phyloP scores from a whole-genome alignment of 1,140 invertebrate genomes.

The Asobara japonica region DNA sequence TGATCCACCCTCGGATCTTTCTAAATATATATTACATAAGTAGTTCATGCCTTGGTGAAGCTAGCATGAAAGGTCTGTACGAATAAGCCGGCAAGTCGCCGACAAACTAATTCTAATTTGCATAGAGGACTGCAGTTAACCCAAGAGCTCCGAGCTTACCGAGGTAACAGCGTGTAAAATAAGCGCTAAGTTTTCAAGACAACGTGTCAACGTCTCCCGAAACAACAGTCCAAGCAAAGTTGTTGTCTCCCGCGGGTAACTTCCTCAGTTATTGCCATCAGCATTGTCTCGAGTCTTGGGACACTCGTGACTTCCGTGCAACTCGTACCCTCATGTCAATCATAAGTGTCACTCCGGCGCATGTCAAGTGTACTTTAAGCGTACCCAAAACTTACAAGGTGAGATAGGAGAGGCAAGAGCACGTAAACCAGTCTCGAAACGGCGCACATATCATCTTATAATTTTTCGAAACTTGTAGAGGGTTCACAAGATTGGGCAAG shows the following conservation, averaged over 20 bases:
- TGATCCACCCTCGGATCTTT: too few species aligned
- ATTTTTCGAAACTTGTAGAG: neutral
- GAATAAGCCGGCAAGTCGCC: neutral
- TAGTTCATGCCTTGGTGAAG: too few species aligned
- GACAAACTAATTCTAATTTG: constrained; percentile 52
- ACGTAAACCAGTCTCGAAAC: too few species aligned
- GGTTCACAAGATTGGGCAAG: too few species aligned
- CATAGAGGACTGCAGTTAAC: constrained; percentile 64
- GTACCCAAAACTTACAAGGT: too few species aligned
- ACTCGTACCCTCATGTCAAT: constrained; percentile 18
- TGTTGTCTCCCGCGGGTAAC: constrained; percentile 44
- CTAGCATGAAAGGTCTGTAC: too few species aligned
- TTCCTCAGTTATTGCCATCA: constrained; percentile 45
- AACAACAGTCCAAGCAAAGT: constrained; percentile 32
- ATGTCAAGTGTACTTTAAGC: too few species aligned
- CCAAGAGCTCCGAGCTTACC: constrained; percentile 59
- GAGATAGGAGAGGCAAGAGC: too few species aligned
- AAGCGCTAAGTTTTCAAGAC: constrained; percentile 68
- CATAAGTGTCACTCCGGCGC: too few species aligned
- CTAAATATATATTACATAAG: too few species aligned
- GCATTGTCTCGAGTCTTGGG: constrained; percentile 38
- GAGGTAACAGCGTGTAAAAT: constrained; percentile 68
- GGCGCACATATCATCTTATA: too few species aligned
- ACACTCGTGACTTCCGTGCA: constrained; percentile 10
- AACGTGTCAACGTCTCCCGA: constrained; percentile 46